phyloP scores from a whole-genome alignment of 1,140 invertebrate species.

The Pachyrhynchus sulphureomaculatus region DNA sequence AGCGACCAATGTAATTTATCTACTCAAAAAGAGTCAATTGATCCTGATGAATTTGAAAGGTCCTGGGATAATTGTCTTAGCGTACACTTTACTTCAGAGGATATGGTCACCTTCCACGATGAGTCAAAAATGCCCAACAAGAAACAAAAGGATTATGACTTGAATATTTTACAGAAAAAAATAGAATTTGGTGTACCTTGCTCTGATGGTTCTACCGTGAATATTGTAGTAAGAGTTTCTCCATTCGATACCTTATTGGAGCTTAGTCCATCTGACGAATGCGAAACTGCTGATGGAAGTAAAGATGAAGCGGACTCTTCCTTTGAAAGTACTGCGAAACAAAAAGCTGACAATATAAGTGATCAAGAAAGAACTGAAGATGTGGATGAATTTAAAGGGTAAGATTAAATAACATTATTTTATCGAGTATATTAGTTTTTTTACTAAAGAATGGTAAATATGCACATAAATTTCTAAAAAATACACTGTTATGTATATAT shows the following conservation, averaged over 20 bases:
- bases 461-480: too few species aligned
- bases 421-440: too few species aligned
- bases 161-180: slow-evolving; percentile 13
- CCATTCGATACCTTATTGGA: slow-evolving; percentile 10
- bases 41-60: not conserved
- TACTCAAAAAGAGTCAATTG: too few species aligned
- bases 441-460: too few species aligned
- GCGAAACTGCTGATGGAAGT: too few species aligned
- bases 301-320: not conserved
- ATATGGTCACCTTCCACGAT: not conserved
- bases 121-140: slow-evolving; percentile 1
- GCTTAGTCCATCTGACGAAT: not conserved
- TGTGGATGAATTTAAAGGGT: not conserved
- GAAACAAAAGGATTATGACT: slow-evolving; percentile 23
- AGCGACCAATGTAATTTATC: too few species aligned
- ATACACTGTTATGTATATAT: too few species aligned
- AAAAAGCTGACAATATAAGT: not conserved
- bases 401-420: too few species aligned
- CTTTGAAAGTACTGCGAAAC: not conserved
- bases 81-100: not conserved
- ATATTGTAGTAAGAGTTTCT: not conserved
- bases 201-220: not conserved
- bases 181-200: not conserved
- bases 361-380: not conserved
- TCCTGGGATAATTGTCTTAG: not conserved